Evolutionary conservation across 2,797 vertebrate genomes (phyloP).

Genomic region (Rhynchotus rufescens): DNA sequence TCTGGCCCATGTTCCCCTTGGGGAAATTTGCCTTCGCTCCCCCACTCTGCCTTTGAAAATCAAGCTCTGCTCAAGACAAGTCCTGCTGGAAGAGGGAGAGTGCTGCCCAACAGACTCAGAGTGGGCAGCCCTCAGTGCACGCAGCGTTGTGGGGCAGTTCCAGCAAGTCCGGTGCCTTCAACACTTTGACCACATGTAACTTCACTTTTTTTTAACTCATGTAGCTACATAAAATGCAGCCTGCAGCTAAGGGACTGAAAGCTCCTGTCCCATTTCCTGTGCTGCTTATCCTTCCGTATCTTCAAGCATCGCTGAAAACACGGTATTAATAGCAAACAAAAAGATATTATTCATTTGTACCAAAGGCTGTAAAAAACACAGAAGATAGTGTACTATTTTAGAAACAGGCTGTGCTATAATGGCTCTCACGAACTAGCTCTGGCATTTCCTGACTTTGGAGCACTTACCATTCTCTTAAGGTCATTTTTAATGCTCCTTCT

Average conservation of each 20-base stretch:
- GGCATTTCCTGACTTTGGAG: slow-evolving; percentile 54
- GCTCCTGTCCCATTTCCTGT: neutral
- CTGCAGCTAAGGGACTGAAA: neutral
- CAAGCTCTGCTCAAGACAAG: neutral
- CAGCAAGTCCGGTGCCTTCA: neutral
- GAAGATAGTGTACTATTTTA: slow-evolving; percentile 31
- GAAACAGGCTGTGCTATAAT: neutral
- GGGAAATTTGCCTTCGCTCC: neutral
- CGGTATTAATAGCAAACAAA: slow-evolving; percentile 41
- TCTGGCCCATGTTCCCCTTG: neutral
- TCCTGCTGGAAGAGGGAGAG: neutral
- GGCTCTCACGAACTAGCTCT: neutral
- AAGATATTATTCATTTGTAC: slow-evolving; percentile 24
- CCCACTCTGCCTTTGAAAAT: neutral
- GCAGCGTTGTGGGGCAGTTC: neutral
- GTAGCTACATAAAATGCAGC: neutral
- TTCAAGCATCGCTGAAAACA: neutral
- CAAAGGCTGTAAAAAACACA: slow-evolving; percentile 8
- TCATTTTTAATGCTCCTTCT: slow-evolving; percentile 20
- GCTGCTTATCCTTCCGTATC: neutral
- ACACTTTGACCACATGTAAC: no score
- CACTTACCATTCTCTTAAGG: slow-evolving; percentile 44
- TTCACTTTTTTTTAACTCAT: neutral
- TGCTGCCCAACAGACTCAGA: no score
- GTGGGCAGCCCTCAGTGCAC: no score